Evolutionary conservation across 2,888 invertebrate genomes (phyloP), one percentile per base, ranked within the genome.

Genomic region (Matsumyia berberina): DNA sequence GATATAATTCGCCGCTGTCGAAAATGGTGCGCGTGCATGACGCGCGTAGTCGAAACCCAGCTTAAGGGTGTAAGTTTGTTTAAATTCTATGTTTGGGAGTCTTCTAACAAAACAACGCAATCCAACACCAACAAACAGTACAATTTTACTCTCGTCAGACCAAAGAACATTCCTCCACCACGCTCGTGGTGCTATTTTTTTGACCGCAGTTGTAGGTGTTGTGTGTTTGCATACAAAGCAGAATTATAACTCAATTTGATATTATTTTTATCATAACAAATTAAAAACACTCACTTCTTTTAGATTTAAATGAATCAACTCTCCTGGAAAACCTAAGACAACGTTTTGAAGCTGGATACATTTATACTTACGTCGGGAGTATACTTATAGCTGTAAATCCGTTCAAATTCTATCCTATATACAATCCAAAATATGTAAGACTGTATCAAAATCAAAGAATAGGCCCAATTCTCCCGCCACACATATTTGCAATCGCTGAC

Each of bases 341-440:
- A 87, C 94, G 98, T 88, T 98, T 98, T 92, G 95, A 95, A 76
- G 96, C 96, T 88, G 97, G 97, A 57, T 97, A 98, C 92, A 98
- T 98, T 89, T 98, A 98, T 92, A 98, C 98, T 8, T 98, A 98
- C 89, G 98, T 98, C 87, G 98, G 98, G 67, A 97, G 97, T 70
- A 98, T 99, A 90, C 93, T 99, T 78, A 98, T 99, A 89, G 98
- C 98, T 64, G 95, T 98, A 86, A 98, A 98, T 92, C 96, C 96
- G 9, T 98, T 98, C 92, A 96, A 96, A 93, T 98, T 98, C 92
- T 97, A 97, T 92, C 98, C 98, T 19, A 98, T 99, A 88, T 99
- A 98, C 93, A 98, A 98, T 93, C 98, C 98, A 55, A 98, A 98
- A 92, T 98, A 98, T 93, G 98, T 98, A 87, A 97, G 97, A 92